Evolutionary conservation across 2,113 vertebrate genomes (phyloP), one percentile per base, ranked within the genome.

Genomic region (Clarias batrachus): DNA sequence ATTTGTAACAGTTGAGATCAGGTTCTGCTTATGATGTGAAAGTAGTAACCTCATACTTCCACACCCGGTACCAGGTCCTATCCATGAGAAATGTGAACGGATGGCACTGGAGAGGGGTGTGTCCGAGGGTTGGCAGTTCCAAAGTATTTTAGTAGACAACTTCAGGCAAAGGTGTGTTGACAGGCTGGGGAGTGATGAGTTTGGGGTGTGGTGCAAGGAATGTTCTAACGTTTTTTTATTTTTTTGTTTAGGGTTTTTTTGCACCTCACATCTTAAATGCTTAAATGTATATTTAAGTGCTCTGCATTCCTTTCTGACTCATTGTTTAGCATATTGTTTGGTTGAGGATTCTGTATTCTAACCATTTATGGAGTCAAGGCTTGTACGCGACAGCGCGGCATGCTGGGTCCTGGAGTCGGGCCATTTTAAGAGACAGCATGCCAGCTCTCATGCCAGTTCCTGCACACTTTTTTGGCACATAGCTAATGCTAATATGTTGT

Each of bases 401-500:
- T 95, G 94, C 93, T 82, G 93, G 13, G 90, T 88, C 21, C 76
- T 95, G 83, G 92, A 94, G 85, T 68, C 92, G 65, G 94, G 92
- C 89, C 88, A 94, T 86, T 86, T 94, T 17, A 94, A 71, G 87
- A 92, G 63, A 94, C 92, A 90, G 93, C 94, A 30, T 87, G 88
- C 63, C 91, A 90, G 4, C 89, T 95, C 59, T 92, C 93, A 82
- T 90, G 89, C 86, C 94, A 93, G 68, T 86, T 95, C 33, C 90
- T 92, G 60, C 90, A 92, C 90, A 91, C 93, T 70, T 84, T 95
- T 81, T 48, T 89, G 92, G 68, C 93, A 94, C 80, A 89, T 92
- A 25, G 91, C 92, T 79, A 91, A 94, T 86, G 92, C 94, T 82
- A 88, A 94, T 86, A 95, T 94, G 93, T 95, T 74, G 21, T 10